Percentiles rank a stretch among this genome's conserved stretches.
Conservation (phyloP, 2,888 invertebrate genomes). For the Meghimatium bilineatum region DNA sequence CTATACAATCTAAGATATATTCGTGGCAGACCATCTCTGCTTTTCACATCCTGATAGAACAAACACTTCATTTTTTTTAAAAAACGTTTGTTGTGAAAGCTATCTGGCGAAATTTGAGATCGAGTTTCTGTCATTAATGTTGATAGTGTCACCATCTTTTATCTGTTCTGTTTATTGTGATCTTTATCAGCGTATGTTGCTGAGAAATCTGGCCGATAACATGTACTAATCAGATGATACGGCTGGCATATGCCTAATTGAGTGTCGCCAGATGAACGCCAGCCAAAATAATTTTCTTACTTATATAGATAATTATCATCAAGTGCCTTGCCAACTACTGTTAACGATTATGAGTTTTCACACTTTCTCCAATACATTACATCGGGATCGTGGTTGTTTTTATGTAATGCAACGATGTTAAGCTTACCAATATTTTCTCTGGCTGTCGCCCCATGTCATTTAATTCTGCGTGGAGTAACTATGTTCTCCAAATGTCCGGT, state of each 20-base stretch:
- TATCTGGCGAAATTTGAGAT: not conserved
- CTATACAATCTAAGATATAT: conserved; percentile 4
- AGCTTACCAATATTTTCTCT: no score
- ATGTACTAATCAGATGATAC: not conserved
- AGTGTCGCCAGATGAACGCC: not conserved
- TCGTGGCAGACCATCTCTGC: conserved; percentile 5
- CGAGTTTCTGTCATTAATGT: not conserved
- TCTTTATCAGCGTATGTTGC: not conserved
- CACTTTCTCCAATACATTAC: no score
- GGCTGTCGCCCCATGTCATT: no score
- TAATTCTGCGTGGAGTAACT: no score
- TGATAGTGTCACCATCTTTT: not conserved
- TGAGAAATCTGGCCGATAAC: not conserved
- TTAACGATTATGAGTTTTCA: no score
- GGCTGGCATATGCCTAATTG: not conserved
- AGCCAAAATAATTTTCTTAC: no score
- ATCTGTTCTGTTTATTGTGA: not conserved
- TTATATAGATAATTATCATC: no score
- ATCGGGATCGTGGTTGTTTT: no score
- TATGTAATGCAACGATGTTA: no score
- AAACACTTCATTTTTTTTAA: conserved; percentile 38
- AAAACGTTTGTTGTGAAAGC: not conserved
- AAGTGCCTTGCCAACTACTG: no score
- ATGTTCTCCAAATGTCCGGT: no score
- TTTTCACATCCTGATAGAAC: conserved; percentile 7